phyloP scores from a whole-genome alignment of 1,140 invertebrate genomes.

The Riptortus pedestris region DNA sequence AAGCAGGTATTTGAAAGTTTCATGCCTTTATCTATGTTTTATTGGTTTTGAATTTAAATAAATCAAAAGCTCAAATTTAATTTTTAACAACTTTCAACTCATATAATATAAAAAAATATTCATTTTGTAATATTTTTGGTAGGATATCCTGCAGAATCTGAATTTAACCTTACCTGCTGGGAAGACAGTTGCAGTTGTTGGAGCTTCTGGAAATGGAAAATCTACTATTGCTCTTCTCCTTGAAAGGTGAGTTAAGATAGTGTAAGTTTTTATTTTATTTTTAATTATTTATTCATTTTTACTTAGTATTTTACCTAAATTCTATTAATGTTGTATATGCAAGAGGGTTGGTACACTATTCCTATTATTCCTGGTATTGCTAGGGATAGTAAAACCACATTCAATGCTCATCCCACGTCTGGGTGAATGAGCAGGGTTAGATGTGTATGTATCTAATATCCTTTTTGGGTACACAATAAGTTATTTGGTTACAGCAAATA shows the following conservation, averaged over 20 bases:
- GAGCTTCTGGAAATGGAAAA: constrained; percentile 82
- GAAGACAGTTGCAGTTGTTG: constrained; percentile 83
- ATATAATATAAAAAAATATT: no score
- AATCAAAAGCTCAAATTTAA: background rate
- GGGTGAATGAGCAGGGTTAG: no score
- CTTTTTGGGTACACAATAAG: no score
- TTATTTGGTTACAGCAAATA: no score
- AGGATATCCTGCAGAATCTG: constrained; percentile 69
- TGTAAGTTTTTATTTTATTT: no score
- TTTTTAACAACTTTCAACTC: no score
- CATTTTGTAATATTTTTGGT: constrained; percentile 26
- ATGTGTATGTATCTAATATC: no score
- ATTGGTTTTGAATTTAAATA: background rate
- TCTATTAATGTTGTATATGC: background rate
- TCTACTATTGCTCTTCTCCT: constrained; percentile 78
- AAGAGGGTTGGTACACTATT: no score
- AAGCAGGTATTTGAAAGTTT: constrained; percentile 48
- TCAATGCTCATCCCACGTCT: no score
- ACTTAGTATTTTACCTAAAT: background rate
- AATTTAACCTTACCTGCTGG: constrained; percentile 69
- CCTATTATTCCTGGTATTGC: no score
- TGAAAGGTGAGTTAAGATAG: constrained; percentile 72
- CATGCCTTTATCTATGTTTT: constrained; percentile 19
- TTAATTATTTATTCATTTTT: background rate
- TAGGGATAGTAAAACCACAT: no score